Base-by-base conservation (phyloP, 2,888 invertebrate genomes). In the Vesta saturnalis region DNA sequence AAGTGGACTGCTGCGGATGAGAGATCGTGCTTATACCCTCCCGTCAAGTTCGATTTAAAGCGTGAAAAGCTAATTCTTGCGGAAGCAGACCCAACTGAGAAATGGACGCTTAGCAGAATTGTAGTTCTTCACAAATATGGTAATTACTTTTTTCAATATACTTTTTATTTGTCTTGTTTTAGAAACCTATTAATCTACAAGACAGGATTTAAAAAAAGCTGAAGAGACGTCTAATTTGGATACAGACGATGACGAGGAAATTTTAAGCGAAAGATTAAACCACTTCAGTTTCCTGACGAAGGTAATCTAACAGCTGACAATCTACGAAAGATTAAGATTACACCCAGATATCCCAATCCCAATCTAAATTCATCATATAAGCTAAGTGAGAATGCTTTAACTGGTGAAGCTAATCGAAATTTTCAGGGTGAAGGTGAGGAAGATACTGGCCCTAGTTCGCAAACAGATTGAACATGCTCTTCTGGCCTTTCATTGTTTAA, bases 191-290 rank as follows among this genome's bases (percentile, higher is more conserved):
- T 19, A 12, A 16, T 19, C 16, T 4, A 49, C 49, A 18, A 43
- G 60, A 8, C 15, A 18, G 18, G 21, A 60, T 60, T 60, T 60
- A 18, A 60, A 60, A 15, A 60, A 30, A 49, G 60, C 49, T 46
- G 60, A 49, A 49, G 60, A 60, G n/a, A 60, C 60, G 3, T 49
- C 46, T 8, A 58, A 58, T 22, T 3, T 58, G 4, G 58, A 58
- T 30, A 58, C 58, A 10, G 58, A 58, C 12, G 43, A 58, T n/a
- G 46, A 58, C 18, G 58, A 14, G 5, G 14, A 1, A 3, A 19
- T 10, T 52, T 52, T 16, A 52, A 52, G 12, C 10, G 15, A 19
- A 18, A 23, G 8, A 23, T 8, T 3, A 23, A 23, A 23, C 8
- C n/a, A n/a, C n/a, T n/a, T n/a, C n/a, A n/a, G n/a, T n/a, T 23